Evolutionary conservation across 1,140 invertebrate species (phyloP), one percentile per base, ranked within the genome.

Genomic region (Homalodisca vitripennis): DNA sequence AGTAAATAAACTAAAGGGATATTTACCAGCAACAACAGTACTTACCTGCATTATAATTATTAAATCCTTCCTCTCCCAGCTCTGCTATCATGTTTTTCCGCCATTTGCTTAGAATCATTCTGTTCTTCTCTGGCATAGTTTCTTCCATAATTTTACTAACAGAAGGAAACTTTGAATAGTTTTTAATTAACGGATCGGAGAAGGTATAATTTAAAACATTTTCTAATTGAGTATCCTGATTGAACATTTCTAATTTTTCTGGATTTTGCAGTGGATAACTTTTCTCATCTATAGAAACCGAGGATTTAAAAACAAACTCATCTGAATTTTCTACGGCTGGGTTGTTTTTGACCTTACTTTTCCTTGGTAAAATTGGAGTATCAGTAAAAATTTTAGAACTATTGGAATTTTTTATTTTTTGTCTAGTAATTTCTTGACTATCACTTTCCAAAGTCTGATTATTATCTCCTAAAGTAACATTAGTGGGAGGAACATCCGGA

Each of bases 111-210:
- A 66, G 31, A 66, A 46, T 46, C 2, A 20, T 12, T 27, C 20
- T 27, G 13, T 20, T 46, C 26, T 46, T 46, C 2, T 46, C 63
- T 6, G 63, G 27, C 30, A 66, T 66, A 24, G 63, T 66, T 47
- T 41, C 34, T 17, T 46, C 41, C 12, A 66, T 66, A 3, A 66
- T 66, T 66, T 66, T 66, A 66, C 63, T 66, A 47, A 66, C 63
- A 6, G 63, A 66, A 14, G 63, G 63, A 46, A 47, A 66, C 26
- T 66, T 66, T 47, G 27, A 6, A 47, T 46, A 66, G 1, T 66
- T 47, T 20, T 46, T 66, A 14, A 46, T 47, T 1, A 27, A 32
- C 47, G 55, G 27, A 24, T 60, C 55, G 6, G 55, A 22, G n/a
- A 60, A 60, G 13, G 2, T 3, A 13, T 27, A 60, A 27, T 26